Evolutionary conservation across 1,140 invertebrate genomes (phyloP), one percentile per base, ranked within the genome.

Genomic region (Campoletis sonorensis): DNA sequence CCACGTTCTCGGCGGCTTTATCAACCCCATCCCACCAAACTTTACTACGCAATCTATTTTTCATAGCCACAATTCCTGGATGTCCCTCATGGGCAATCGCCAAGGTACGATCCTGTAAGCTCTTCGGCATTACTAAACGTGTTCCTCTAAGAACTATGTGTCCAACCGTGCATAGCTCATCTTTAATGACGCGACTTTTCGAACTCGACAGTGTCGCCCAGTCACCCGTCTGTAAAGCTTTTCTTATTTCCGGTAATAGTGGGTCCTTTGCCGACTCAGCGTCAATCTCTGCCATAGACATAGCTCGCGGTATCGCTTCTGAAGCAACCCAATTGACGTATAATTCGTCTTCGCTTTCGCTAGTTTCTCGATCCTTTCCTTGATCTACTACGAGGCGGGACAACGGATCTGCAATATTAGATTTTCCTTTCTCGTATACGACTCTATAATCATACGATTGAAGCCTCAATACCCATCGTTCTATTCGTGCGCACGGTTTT

Each of bases 11-110:
- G 0, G 88, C 89, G n/a, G 93, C 92, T 77, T 88, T 86, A 81
- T 94, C 92, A 0, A 94, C 90, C 27, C 85, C 85, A 15, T 90
- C 91, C 93, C 92, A 94, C 91, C 92, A 94, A 26, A 93, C 88
- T 84, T 94, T 92, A 15, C 84, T 88, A 27, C 93, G 73, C 4
- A 94, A 88, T 8, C 93, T 37, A 11, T 87, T 83, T 86, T 94
- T 95, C 93, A 94, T 94, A 0, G 87, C 88, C 1, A 90, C 90
- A 10, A 94, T 91, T 10, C 93, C 93, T 8, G 91, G 89, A 85
- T 94, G 93, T 2, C 87, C 90, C 83, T 90, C 85, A 37, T 93
- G 93, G 4, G 90, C 89, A 11, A 87, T 85, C 30, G 82, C 76
- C 58, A 91, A 72, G 11, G 92, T 84, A 72, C 51, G 49, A 16